Conservation (phyloP, 2,888 invertebrate species). For the Chorisops tibialis region DNA sequence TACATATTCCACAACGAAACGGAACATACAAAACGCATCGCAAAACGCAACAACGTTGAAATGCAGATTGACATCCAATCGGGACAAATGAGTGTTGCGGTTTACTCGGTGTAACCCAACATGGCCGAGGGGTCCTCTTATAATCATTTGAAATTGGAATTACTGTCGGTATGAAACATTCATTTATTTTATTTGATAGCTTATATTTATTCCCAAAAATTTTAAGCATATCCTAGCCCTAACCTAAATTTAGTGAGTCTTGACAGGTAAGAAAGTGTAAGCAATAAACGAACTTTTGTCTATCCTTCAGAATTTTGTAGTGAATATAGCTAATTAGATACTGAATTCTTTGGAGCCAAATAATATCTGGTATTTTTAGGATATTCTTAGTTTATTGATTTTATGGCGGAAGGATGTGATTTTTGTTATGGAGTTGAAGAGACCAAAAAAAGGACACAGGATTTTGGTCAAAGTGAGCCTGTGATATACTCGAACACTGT, state of each 20-base stretch:
- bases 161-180: constrained; percentile 52
- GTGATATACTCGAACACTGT: no score
- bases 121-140: constrained; percentile 54
- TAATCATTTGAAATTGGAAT: constrained; percentile 52
- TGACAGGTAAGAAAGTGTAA: neutral
- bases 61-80: constrained; percentile 50
- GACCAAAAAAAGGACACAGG: no score
- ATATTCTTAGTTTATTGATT: constrained; percentile 6
- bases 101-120: constrained; percentile 53
- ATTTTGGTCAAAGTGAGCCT: no score
- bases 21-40: no score
- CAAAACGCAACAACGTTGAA: constrained; percentile 28
- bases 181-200: neutral
- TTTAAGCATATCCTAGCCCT: no score
- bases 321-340: constrained; percentile 15
- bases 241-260: neutral
- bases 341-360: constrained; percentile 17
- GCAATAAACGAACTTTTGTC: constrained; percentile 10
- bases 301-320: constrained; percentile 1
- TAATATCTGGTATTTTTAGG: neutral
- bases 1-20: no score
- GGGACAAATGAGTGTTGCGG: constrained; percentile 52
- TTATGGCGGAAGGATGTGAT: constrained; percentile 5
- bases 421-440: neutral
- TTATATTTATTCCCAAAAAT: no score